Base-by-base conservation (phyloP, 2,113 vertebrate species). In the Tretioscincus oriximinensis region DNA sequence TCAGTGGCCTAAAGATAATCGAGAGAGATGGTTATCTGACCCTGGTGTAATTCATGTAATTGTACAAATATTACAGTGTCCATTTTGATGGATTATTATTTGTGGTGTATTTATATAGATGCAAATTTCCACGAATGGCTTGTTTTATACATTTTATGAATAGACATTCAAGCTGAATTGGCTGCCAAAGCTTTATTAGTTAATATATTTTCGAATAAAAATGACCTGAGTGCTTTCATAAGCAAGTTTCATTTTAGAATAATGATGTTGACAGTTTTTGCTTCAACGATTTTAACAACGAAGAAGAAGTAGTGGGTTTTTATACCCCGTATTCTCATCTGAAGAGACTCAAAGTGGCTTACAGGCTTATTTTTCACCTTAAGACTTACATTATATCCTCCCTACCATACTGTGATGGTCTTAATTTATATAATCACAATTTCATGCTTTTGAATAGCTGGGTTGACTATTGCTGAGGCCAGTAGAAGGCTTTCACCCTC, bases 81-180 rank as follows among this genome's bases (percentile, higher is more conserved):
- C 58, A 35, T 81, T 81, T 24, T 21, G 24, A 58, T 63, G n/a
- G 7, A 16, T 41, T 63, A 22, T 9, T 41, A 2, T 49, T 41
- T 29, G 9, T 74, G 49, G 18, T 80, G 45, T 22, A 54, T 66
- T 9, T 29, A 35, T 51, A 29, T 28, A 2, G 11, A 28, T 20
- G 24, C 22, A 21, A 16, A 11, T 47, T 45, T 26, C 5, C 66
- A 29, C 66, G 11, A 7, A 22, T 66, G 4, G 22, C 29, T 20
- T 35, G 58, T 22, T 60, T 64, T 73, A 73, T 73, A 29, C 63
- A 70, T 63, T 63, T n/a, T 24, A 51, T 78, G 54, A 77, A 79
- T 45, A 60, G 45, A 70, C 61, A 79, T 70, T 76, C 58, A 14
- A 58, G 31, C 14, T 69, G 31, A 79, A 29, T 35, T 61, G 35